phyloP scores from a whole-genome alignment of 2,113 vertebrate species.

The Platichthys stellatus region DNA sequence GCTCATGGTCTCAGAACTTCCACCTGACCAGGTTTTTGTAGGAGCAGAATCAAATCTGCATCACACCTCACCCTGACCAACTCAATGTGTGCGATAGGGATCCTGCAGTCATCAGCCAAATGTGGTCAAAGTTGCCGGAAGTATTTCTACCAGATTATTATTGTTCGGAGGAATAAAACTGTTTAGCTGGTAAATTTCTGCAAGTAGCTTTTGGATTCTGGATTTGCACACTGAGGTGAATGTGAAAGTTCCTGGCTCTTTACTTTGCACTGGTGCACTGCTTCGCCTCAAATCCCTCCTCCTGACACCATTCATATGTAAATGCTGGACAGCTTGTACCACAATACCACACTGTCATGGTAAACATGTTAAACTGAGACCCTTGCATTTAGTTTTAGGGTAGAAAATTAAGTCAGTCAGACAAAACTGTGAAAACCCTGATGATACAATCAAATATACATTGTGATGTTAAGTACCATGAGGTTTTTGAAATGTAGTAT shows the following conservation, averaged over 20 bases:
- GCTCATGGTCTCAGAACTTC: slow-evolving; percentile 26
- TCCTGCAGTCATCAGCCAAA: slow-evolving; percentile 26
- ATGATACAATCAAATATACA: slow-evolving; percentile 10
- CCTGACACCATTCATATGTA: slow-evolving; percentile 65
- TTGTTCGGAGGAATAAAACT: slow-evolving; percentile 11
- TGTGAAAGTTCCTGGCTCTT: slow-evolving; percentile 38
- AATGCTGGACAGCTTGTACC: slow-evolving; percentile 65
- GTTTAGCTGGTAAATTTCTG: slow-evolving; percentile 21
- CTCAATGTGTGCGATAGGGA: slow-evolving; percentile 44
- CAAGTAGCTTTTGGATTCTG: slow-evolving; percentile 37
- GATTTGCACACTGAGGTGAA: slow-evolving; percentile 41
- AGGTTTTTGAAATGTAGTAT: slow-evolving; percentile 15
- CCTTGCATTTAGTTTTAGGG: too few species aligned
- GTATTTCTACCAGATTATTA: slow-evolving; percentile 34
- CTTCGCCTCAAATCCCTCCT: slow-evolving; percentile 45
- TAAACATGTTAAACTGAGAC: slow-evolving; percentile 50
- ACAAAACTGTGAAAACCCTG: slow-evolving; percentile 20
- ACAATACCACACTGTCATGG: slow-evolving; percentile 62
- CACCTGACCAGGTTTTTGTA: slow-evolving; percentile 41
- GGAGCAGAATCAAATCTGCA: slow-evolving; percentile 38
- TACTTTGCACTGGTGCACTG: slow-evolving; percentile 18
- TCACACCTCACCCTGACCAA: slow-evolving; percentile 40
- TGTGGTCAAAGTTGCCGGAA: slow-evolving; percentile 22
- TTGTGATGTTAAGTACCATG: neutral
- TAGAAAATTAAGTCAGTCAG: neutral